Percentiles rank a stretch among this genome's conserved stretches.
phyloP scores from a whole-genome alignment of 2,113 vertebrate species.

The Macrotis lagotis region DNA sequence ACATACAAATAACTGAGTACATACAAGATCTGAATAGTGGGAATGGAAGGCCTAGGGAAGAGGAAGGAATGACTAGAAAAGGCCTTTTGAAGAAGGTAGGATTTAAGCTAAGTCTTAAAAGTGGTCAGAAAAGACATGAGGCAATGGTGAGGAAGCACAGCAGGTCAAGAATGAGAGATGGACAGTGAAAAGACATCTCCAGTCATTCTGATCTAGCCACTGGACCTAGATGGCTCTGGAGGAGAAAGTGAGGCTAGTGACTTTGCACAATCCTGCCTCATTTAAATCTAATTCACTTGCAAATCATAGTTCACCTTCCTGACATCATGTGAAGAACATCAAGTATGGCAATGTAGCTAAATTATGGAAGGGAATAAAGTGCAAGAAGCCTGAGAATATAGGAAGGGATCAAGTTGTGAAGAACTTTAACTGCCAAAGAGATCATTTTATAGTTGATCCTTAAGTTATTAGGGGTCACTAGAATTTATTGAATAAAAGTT shows the following conservation, averaged over 20 bases:
- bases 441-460: background rate
- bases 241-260: no score
- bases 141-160: background rate
- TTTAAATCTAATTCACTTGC: no score
- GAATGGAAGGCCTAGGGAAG: conserved; percentile 4
- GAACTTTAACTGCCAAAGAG: background rate
- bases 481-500: background rate
- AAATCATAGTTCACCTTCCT: no score
- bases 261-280: no score
- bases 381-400: background rate
- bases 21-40: background rate
- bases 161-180: no score
- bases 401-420: background rate
- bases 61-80: background rate
- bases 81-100: background rate
- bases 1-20: background rate
- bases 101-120: background rate
- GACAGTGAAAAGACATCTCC: background rate
- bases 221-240: no score
- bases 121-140: background rate
- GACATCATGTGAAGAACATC: background rate
- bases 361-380: background rate
- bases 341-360: background rate
- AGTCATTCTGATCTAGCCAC: no score
- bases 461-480: background rate